phyloP scores from a whole-genome alignment of 1,140 invertebrate genomes.

The Bombus confusus region DNA sequence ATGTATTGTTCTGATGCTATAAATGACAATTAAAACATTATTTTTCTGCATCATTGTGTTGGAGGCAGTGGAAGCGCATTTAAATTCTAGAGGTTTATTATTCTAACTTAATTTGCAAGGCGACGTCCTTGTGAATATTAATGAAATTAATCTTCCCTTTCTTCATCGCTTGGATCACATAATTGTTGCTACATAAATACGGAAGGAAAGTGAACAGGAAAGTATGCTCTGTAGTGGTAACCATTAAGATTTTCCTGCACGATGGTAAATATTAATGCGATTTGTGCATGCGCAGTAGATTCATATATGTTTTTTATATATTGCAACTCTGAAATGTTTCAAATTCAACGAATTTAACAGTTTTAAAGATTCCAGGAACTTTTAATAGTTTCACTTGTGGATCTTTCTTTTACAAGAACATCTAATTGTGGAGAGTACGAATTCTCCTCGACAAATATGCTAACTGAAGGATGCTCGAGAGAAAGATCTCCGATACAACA shows the following conservation, averaged over 20 bases:
- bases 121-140: background rate
- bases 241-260: background rate
- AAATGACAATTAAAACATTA: background rate
- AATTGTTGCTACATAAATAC: slow-evolving; percentile 45
- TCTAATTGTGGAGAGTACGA: too few relatives aligned
- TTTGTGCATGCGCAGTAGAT: background rate
- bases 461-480: background rate
- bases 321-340: background rate
- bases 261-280: background rate
- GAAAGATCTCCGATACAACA: background rate
- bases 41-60: background rate
- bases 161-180: slow-evolving; percentile 29
- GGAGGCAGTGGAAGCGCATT: background rate
- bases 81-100: slow-evolving; percentile 5
- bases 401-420: background rate
- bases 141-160: slow-evolving; percentile 4
- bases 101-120: slow-evolving; percentile 11
- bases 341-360: background rate
- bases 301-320: background rate
- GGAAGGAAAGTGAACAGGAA: slow-evolving; percentile 55
- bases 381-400: background rate
- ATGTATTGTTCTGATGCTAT: slow-evolving; percentile 11
- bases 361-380: background rate
- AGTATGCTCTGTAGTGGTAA: background rate
- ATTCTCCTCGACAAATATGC: too few relatives aligned